Evolutionary conservation across 2,888 invertebrate species (phyloP).

Genomic region (Drosophila ustulata): DNA sequence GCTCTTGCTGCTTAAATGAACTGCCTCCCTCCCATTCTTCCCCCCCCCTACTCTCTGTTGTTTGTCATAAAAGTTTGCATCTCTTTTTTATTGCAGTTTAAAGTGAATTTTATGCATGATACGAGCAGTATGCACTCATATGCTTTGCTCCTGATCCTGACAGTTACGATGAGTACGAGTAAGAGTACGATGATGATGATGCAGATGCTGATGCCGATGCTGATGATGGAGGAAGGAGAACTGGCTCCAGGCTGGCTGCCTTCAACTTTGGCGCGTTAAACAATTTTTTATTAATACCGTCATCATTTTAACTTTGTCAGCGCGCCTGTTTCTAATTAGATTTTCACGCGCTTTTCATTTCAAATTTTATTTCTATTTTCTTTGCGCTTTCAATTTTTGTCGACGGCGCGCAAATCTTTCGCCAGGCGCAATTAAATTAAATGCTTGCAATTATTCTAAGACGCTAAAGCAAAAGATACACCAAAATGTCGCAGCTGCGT

Average conservation of each 20-base stretch:
- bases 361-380: constrained; percentile 55
- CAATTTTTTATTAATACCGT: constrained; percentile 44
- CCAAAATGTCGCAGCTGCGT: constrained; percentile 27
- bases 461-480: constrained; percentile 67
- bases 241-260: constrained; percentile 33
- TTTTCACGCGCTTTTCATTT: constrained; percentile 65
- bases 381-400: constrained; percentile 31
- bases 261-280: constrained; percentile 56
- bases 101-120: constrained; percentile 55
- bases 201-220: background rate
- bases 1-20: constrained; percentile 51
- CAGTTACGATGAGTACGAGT: constrained; percentile 35
- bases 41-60: background rate
- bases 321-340: constrained; percentile 75
- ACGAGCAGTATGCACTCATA: constrained; percentile 43
- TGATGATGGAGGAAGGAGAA: constrained; percentile 16
- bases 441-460: constrained; percentile 79
- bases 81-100: constrained; percentile 75
- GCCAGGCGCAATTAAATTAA: constrained; percentile 79
- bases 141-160: constrained; percentile 23
- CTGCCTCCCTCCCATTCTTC: constrained; percentile 9
- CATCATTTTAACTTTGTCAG: constrained; percentile 69
- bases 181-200: no score
- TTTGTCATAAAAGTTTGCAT: constrained; percentile 47
- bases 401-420: constrained; percentile 55